Evolutionary conservation across 2,888 invertebrate genomes (phyloP), one percentile per base, ranked within the genome.

Genomic region (Slavum lentiscoides): DNA sequence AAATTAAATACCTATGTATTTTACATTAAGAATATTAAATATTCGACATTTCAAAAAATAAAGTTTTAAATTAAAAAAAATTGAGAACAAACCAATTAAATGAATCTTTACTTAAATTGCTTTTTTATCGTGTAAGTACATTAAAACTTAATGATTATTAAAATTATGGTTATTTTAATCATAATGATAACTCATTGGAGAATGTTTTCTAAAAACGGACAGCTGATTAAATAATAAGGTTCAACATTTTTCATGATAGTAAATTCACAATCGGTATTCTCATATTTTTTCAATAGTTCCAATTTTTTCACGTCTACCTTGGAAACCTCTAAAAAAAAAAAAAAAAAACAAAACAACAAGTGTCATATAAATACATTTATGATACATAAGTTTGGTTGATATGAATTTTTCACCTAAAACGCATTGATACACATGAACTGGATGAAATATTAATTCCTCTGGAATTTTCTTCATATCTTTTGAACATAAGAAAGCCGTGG

Each of bases 221-320:
- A 77, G 1, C 39, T 70, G 2, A 77, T 37, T 55, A 39, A 55
- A 55, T 77, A 77, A 68, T 68, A 39, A 49, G 68, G 30, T 69
- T 69, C 17, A 55, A 39, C 21, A 19, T 23, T 21, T 37, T 77
- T 55, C 0, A 62, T 6, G 21, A 77, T 19, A 64, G 77, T 77
- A 39, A 69, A 17, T 53, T 77, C 70, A 39, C 43, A 59, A 62
- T 70, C 70, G 5, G 62, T 77, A 39, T 77, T 77, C 64, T 77
- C 70, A 64, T 77, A 62, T n/a, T 70, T 17, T 64, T 70, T 1
- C 19, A 77, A 70, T 53, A 62, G 6, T 62, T 55, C 2, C 19
- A 55, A 23, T 13, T 64, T 69, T 9, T 53, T 39, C 0, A 11
- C 21, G 37, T 62, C 13, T 39, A 70, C 37, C 8, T 37, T 2